phyloP scores from a whole-genome alignment of 2,797 vertebrate genomes.

The Trichosurus vulpecula region DNA sequence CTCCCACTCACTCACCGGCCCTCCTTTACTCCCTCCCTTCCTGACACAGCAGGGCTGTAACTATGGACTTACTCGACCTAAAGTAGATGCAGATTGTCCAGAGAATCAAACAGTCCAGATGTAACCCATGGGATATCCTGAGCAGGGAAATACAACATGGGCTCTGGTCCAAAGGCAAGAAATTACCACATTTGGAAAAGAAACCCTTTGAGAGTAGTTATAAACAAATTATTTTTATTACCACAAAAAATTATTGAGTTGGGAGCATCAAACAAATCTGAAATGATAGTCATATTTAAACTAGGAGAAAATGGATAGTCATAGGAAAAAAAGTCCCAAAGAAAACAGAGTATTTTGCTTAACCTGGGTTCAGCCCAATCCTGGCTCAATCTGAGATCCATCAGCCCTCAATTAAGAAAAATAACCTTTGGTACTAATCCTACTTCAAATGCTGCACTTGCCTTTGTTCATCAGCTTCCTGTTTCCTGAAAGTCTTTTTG shows the following conservation, averaged over 20 bases:
- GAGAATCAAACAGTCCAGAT: conserved; percentile 58
- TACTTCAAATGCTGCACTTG: conserved; percentile 29
- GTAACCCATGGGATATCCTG: conserved; percentile 74
- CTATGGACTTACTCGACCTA: conserved; percentile 47
- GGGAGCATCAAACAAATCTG: conserved; percentile 69
- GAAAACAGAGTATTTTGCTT: background rate
- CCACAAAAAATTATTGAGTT: conserved; percentile 80
- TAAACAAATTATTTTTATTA: conserved; percentile 81
- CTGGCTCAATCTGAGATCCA: conserved; percentile 10
- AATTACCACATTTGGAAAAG: conserved; percentile 77
- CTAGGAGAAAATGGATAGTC: conserved; percentile 47
- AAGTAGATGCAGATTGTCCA: conserved; percentile 50
- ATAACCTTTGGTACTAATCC: conserved; percentile 29
- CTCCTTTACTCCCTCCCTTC: conserved; percentile 22
- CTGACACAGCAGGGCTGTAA: conserved; percentile 47
- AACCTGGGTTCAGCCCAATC: conserved; percentile 23
- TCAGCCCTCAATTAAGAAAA: conserved; percentile 31
- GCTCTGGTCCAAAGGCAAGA: conserved; percentile 80
- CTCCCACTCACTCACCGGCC: background rate
- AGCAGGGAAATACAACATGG: conserved; percentile 75
- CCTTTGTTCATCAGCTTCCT: conserved; percentile 25
- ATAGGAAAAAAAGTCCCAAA: conserved; percentile 40
- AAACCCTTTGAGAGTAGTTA: conserved; percentile 80
- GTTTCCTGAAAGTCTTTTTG: conserved; percentile 15
- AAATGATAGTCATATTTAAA: conserved; percentile 75